Evolutionary conservation across 1,140 invertebrate genomes (phyloP).

Genomic region (Drosophila cardini): DNA sequence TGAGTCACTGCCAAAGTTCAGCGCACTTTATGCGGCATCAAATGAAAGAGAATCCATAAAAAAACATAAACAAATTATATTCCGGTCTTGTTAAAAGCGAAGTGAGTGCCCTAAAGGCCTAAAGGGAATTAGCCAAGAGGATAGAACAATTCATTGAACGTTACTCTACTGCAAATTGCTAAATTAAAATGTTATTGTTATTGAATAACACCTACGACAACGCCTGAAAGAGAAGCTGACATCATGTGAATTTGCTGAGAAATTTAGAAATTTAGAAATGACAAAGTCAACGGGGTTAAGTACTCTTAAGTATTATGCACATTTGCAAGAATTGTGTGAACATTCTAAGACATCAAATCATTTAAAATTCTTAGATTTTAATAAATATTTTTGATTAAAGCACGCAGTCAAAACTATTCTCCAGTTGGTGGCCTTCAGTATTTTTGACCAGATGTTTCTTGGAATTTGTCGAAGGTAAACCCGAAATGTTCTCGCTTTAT

Average conservation of each 20-base stretch:
- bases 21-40: conserved; percentile 35
- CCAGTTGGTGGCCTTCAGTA: conserved; percentile 12
- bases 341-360: conserved; percentile 32
- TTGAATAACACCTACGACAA: conserved; percentile 35
- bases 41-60: conserved; percentile 14
- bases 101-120: conserved; percentile 1
- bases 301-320: background rate
- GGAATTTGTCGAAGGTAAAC: conserved; percentile 38
- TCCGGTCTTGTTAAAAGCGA: conserved; percentile 1
- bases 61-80: conserved; percentile 31
- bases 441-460: conserved; percentile 18
- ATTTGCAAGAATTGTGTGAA: conserved; percentile 24
- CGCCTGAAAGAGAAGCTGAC: conserved; percentile 1
- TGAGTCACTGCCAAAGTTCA: conserved; percentile 61
- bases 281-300: conserved; percentile 3
- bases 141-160: background rate
- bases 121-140: background rate
- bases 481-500: conserved; percentile 24
- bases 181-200: conserved; percentile 18
- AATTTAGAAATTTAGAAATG: background rate
- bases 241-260: conserved; percentile 11
- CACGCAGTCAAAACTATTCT: conserved; percentile 34
- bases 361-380: background rate
- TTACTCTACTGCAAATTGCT: conserved; percentile 8
- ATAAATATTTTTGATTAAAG: conserved; percentile 23